These are phyloP conservation scores for Chaetoderma sp. DNA, from an alignment of 2,888 invertebrate genomes.

Conservation along the genomic window DNA sequence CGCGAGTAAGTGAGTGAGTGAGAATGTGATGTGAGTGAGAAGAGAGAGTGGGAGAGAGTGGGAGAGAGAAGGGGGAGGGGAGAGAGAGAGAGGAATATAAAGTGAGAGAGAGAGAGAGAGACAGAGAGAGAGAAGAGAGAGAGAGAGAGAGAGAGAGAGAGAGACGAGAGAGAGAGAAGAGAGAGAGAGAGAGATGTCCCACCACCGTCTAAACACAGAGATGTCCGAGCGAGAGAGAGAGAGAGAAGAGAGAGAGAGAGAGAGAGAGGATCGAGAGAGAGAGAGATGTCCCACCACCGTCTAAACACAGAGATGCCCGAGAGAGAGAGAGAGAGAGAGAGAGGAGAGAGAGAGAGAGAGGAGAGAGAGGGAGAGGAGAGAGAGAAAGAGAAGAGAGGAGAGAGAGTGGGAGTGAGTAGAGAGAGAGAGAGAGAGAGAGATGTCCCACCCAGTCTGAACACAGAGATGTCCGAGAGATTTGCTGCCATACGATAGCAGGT, in stretches of 20 bases:
- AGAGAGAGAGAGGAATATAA: neutral
- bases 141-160: too few relatives aligned
- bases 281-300: neutral
- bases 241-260: neutral
- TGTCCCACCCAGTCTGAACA: neutral
- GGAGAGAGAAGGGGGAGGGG: neutral
- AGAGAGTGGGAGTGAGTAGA: too few relatives aligned
- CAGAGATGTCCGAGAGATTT: too few relatives aligned
- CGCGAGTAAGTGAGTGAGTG: neutral
- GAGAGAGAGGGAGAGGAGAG: too few relatives aligned
- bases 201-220: neutral
- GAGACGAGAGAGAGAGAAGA: too few relatives aligned
- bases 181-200: too few relatives aligned
- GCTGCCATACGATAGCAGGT: too few relatives aligned
- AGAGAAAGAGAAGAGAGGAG: too few relatives aligned
- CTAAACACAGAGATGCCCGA: neutral
- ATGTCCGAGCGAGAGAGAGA: constrained; percentile 2
- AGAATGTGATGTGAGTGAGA: neutral
- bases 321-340: constrained; percentile 7
- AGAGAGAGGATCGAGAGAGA: neutral
- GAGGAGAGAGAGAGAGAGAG: too few relatives aligned
- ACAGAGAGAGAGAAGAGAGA: too few relatives aligned
- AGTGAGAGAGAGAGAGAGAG: too few relatives aligned
- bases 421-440: constrained; percentile 4
- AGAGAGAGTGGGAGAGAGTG: too few relatives aligned